phyloP scores from a whole-genome alignment of 2,888 invertebrate genomes.

The Archips crataeganus region DNA sequence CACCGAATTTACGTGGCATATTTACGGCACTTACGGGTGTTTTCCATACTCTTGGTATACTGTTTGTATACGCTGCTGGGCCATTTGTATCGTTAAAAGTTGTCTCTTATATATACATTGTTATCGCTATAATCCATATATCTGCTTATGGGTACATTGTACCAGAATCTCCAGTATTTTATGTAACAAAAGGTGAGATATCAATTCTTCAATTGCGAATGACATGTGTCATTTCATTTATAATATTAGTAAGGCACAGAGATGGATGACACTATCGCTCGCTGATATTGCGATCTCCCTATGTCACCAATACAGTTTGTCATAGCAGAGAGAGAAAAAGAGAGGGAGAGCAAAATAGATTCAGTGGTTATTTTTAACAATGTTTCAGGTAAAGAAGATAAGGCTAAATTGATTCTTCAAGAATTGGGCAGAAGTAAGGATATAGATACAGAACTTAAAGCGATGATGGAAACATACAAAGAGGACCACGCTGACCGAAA shows the following conservation, averaged over 20 bases:
- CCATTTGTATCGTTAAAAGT: slow-evolving; percentile 11
- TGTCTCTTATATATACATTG: slow-evolving; percentile 5
- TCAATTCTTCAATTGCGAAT: too few relatives aligned
- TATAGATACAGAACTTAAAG: slow-evolving; percentile 50
- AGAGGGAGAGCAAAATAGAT: background rate
- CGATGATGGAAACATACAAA: slow-evolving; percentile 27
- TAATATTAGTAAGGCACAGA: too few relatives aligned
- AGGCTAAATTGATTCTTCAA: slow-evolving; percentile 12
- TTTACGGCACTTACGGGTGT: background rate
- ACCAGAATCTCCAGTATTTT: slow-evolving; percentile 20
- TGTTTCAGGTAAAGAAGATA: slow-evolving; percentile 2
- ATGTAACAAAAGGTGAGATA: slow-evolving; percentile 16
- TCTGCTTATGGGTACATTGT: background rate
- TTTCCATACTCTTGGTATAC: slow-evolving; percentile 15
- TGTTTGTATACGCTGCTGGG: slow-evolving; percentile 9
- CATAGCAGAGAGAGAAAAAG: too few relatives aligned
- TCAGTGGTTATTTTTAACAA: background rate
- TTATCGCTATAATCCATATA: background rate
- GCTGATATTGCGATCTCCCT: too few relatives aligned
- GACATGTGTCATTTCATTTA: too few relatives aligned
- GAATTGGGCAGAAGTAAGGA: slow-evolving; percentile 49
- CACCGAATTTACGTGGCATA: slow-evolving; percentile 23
- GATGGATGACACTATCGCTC: too few relatives aligned
- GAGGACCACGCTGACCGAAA: slow-evolving; percentile 43
- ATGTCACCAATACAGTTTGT: too few relatives aligned